Evolutionary conservation across 2,888 invertebrate genomes (phyloP).

Genomic region (Drosophila silvestris): DNA sequence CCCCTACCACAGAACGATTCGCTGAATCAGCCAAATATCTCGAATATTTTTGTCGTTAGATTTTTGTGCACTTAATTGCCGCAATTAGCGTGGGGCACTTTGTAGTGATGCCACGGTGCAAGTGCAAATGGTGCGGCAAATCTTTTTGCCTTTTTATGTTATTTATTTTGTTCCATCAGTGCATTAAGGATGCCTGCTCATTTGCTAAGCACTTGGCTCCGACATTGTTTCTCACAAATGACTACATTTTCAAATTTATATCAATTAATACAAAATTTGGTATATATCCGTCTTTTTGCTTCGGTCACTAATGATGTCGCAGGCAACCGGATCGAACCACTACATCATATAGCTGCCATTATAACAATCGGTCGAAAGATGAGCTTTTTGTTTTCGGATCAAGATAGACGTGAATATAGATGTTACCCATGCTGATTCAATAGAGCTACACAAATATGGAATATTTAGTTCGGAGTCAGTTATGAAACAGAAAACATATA

Average conservation of each 20-base stretch:
- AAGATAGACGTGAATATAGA: no score
- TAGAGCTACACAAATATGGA: neutral
- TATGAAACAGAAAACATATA: neutral
- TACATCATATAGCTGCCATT: neutral
- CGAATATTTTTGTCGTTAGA: constrained; percentile 71
- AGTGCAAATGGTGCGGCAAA: constrained; percentile 72
- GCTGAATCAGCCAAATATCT: constrained; percentile 54
- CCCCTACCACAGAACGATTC: neutral
- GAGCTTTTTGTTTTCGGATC: neutral
- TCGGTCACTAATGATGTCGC: no score
- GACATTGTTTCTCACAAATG: constrained; percentile 18
- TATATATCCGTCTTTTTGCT: neutral
- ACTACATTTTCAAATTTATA: constrained; percentile 24
- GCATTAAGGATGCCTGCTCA: neutral
- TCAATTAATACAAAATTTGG: constrained; percentile 18
- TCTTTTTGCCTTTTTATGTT: constrained; percentile 27
- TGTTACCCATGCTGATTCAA: no score
- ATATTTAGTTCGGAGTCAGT: neutral
- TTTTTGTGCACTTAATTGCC: constrained; percentile 75
- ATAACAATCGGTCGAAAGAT: neutral
- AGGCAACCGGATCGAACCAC: neutral
- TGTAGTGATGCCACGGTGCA: constrained; percentile 77
- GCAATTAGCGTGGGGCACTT: constrained; percentile 79
- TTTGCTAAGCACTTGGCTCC: constrained; percentile 7
- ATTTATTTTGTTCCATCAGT: neutral